Base-by-base conservation (phyloP, 35 echinoderm and acorn worm species). In the Ophioderma brevispina region DNA sequence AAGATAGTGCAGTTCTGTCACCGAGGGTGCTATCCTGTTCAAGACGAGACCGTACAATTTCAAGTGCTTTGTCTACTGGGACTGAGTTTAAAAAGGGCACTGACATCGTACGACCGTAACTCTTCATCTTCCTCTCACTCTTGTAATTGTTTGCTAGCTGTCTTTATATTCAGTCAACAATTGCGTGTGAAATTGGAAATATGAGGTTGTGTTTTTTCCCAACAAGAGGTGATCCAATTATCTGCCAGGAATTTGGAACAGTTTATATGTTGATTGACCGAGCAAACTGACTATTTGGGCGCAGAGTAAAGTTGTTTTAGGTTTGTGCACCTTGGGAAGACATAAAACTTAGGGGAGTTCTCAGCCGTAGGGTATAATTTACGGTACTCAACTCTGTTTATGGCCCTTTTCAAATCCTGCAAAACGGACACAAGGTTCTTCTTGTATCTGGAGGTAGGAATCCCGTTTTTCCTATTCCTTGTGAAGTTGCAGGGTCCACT, bases 321-420 rank as follows among this genome's bases (percentile, higher is more conserved):
- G 23, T 80, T 80, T 35, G 36, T 35, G 11, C 2, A 80, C 6
- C 78, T 80, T 80, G 28, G 78, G 11, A 36, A 35, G 32, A 4
- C 78, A 80, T 80, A 80, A 34, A 1, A 80, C 36, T 80, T 80
- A 1, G 78, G 78, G 31, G 78, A 33, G 13, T 37, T 80, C 38
- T 80, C 78, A 36, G 78, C 36, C 3, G 78, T 80, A 8, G 78
- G 78, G n/a, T 80, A 80, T 36, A 80, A 80, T 80, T 80, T 80
- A 5, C 78, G 33, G 36, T 80, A 80, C 13, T 40, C 33, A 35
- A 36, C 34, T 25, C 38, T 77, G 30, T 36, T 37, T 77, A 10
- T 77, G 75, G n/a, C 23, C 5, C 11, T 31, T n/a, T n/a, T n/a
- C n/a, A n/a, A n/a, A 35, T 31, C 3, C 75, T 8, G 33, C 75